phyloP scores from a whole-genome alignment of 2,888 invertebrate species.

The Meandrusa payeni region DNA sequence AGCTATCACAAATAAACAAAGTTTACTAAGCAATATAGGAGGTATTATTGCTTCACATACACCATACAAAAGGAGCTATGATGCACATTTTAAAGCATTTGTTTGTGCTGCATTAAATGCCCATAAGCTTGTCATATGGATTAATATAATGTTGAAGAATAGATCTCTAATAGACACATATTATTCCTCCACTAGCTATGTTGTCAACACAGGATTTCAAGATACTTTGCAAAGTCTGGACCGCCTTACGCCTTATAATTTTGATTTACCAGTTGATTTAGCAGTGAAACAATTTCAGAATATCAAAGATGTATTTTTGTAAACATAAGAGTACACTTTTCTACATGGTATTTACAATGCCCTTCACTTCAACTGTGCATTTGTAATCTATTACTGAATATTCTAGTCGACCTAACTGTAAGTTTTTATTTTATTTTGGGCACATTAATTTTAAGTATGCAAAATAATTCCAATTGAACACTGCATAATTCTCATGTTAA shows the following conservation, averaged over 20 bases:
- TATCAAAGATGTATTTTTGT: slow-evolving; percentile 97
- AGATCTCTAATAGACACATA: slow-evolving; percentile 88
- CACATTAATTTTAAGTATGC: background rate
- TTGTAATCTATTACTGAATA: slow-evolving; percentile 22
- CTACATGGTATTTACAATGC: slow-evolving; percentile 33
- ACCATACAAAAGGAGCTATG: slow-evolving; percentile 95
- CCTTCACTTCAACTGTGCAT: slow-evolving; percentile 34
- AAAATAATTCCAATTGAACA: too few species aligned
- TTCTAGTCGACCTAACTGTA: slow-evolving; percentile 30
- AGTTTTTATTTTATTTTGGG: slow-evolving; percentile 13
- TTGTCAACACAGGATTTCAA: slow-evolving; percentile 97
- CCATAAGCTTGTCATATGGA: slow-evolving; percentile 95
- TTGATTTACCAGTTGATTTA: slow-evolving; percentile 96
- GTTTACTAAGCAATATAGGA: slow-evolving; percentile 94
- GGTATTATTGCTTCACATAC: slow-evolving; percentile 95
- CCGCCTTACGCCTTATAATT: slow-evolving; percentile 90
- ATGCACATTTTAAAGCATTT: slow-evolving; percentile 99
- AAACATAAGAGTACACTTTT: slow-evolving; percentile 39
- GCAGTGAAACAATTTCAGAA: slow-evolving; percentile 98
- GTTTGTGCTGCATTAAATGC: slow-evolving; percentile 97
- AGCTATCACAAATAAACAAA: slow-evolving; percentile 92
- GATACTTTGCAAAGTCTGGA: slow-evolving; percentile 96
- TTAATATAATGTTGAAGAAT: slow-evolving; percentile 95
- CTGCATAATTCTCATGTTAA: too few species aligned
- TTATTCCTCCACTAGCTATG: slow-evolving; percentile 96